Percentiles rank a stretch among this genome's conserved stretches.
phyloP scores from a whole-genome alignment of 2,888 invertebrate species.

The Monoplex corrugatus region DNA sequence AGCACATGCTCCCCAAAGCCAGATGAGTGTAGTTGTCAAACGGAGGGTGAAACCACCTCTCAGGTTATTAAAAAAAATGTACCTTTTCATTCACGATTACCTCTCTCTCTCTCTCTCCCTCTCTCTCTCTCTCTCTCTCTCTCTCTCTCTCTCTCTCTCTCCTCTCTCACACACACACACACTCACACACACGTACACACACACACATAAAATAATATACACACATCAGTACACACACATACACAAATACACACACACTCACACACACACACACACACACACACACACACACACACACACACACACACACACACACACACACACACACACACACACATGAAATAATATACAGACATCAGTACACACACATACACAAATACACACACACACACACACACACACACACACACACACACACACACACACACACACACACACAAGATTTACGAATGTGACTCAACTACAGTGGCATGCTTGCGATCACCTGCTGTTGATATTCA shows the following conservation, averaged over 20 bases:
- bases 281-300: conserved; percentile 20
- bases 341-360: too few species aligned
- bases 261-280: background rate
- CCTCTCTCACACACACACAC: background rate
- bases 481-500: too few species aligned
- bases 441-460: too few species aligned
- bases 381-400: background rate
- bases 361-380: background rate
- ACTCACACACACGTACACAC: background rate
- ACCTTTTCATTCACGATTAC: background rate
- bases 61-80: too few species aligned
- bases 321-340: conserved; percentile 28
- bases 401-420: conserved; percentile 25
- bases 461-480: too few species aligned
- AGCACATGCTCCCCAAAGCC: too few species aligned
- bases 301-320: conserved; percentile 28
- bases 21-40: too few species aligned
- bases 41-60: too few species aligned
- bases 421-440: too few species aligned
- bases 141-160: background rate
- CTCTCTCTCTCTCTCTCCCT: background rate
- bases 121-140: background rate
- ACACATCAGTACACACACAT: background rate
- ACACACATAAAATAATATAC: background rate
- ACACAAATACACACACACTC: background rate